A percentile compares a stretch with the other conserved stretches of the same genome.
Conservation (phyloP, 2,797 vertebrate species). For the Catostomus latipinnis region DNA sequence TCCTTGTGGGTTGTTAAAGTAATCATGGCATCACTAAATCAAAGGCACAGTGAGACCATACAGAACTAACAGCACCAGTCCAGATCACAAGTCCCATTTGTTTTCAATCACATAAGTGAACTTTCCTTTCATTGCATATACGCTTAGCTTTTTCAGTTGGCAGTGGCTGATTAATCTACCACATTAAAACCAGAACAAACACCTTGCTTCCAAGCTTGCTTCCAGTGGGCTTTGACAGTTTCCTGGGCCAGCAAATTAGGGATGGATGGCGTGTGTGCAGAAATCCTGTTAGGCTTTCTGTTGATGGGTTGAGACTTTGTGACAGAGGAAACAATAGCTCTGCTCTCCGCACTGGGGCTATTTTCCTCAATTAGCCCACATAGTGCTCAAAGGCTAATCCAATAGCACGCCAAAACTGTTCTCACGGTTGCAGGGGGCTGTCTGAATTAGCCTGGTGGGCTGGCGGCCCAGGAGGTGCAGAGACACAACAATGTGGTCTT, state of each 20-base stretch:
- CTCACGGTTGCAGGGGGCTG: slow-evolving; percentile 73
- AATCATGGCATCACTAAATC: slow-evolving; percentile 41
- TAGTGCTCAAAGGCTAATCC: slow-evolving; percentile 77
- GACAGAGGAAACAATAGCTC: slow-evolving; percentile 71
- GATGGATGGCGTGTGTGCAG: slow-evolving; percentile 73
- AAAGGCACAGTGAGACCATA: slow-evolving; percentile 40
- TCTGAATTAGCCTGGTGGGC: slow-evolving; percentile 68
- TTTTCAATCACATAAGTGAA: slow-evolving; percentile 57
- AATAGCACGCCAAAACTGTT: slow-evolving; percentile 72
- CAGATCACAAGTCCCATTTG: slow-evolving; percentile 56
- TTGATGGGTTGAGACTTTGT: slow-evolving; percentile 73
- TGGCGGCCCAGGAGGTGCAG: slow-evolving; percentile 63
- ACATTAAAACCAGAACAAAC: slow-evolving; percentile 50
- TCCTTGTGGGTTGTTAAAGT: slow-evolving; percentile 32
- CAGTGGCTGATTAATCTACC: slow-evolving; percentile 56
- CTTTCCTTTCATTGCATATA: slow-evolving; percentile 52
- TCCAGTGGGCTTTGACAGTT: slow-evolving; percentile 53
- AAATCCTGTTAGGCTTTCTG: slow-evolving; percentile 76
- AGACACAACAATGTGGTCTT: slow-evolving; percentile 64
- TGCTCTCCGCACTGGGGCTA: slow-evolving; percentile 71
- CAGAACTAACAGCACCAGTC: slow-evolving; percentile 36
- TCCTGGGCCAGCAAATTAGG: slow-evolving; percentile 74
- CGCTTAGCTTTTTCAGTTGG: slow-evolving; percentile 51
- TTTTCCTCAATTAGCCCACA: slow-evolving; percentile 79
- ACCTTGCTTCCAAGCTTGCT: slow-evolving; percentile 57